Base-by-base conservation (phyloP, 2,888 invertebrate genomes). In the Lymantria dispar region DNA sequence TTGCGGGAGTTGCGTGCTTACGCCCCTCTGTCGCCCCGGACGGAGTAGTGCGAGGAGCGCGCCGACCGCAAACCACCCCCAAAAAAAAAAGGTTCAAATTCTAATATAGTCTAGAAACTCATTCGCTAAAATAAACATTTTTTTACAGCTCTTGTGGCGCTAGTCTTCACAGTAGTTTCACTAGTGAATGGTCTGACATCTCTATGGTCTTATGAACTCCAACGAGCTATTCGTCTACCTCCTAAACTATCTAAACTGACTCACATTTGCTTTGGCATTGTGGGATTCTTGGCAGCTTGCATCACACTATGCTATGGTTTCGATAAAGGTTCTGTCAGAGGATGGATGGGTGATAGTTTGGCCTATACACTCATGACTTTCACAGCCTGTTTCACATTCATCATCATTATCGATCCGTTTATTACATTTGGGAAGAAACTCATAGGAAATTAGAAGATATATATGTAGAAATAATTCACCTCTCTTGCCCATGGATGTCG, bases 141-240 rank as follows among this genome's bases (percentile, higher is more conserved):
- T 38, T 55, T 74, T 68, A 22, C 74, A 83, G 84, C 63, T n/a
- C 64, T 84, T 2, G 76, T 81, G n/a, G 83, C 85, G 0, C 48
- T 84, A 41, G 73, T 84, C 9, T 83, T 83, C 54, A 84, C 84
- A n/a, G 54, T 67, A 3, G 76, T 76, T 14, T 70, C 79, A 42
- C 60, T 85, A n/a, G 62, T 85, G 43, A 85, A 81, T 42, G 85
- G 85, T 0, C 13, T 81, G 0, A 47, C 78, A 14, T 81, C 85
- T 0, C 71, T 82, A n/a, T 85, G 78, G 65, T 76, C 80, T 0
- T 70, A 66, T 43, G 83, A 83, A 52, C 60, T 78, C 10, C 68
- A 82, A 8, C 68, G 58, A 31, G 68, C 60, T 48, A 48, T 84
- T 10, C 76, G 78, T 7, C 52, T 84, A 8, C 78, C 78, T 1